Evolutionary conservation across 2,888 invertebrate genomes (phyloP).

Genomic region (Eugnorisma glareosa): DNA sequence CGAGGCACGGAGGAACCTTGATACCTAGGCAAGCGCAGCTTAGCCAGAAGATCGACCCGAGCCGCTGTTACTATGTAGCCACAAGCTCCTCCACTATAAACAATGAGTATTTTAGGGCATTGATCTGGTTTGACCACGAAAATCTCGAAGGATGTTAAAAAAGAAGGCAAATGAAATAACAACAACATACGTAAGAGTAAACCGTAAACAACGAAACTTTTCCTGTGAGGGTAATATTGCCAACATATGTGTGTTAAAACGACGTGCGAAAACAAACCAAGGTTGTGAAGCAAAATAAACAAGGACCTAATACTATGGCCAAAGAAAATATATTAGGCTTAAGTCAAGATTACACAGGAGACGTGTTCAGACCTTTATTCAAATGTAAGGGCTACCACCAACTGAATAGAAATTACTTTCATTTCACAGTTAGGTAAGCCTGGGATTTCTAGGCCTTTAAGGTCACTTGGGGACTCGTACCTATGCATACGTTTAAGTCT

Average conservation of each 20-base stretch:
- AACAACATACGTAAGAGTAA: background rate
- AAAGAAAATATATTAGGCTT: conserved; percentile 42
- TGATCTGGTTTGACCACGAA: background rate
- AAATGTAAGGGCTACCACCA: conserved; percentile 21
- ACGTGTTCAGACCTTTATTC: conserved; percentile 27
- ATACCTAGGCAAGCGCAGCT: too few species aligned
- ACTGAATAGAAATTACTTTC: conserved; percentile 40
- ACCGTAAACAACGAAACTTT: background rate
- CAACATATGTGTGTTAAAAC: background rate
- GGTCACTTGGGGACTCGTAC: background rate
- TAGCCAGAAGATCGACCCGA: too few species aligned
- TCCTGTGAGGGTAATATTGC: conserved; percentile 4
- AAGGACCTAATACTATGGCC: conserved; percentile 19
- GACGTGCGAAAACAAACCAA: conserved; percentile 21
- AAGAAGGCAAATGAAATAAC: background rate
- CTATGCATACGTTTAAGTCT: background rate
- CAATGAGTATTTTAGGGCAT: background rate
- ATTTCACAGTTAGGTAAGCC: conserved; percentile 32
- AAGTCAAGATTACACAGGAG: conserved; percentile 25
- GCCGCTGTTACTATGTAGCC: background rate
- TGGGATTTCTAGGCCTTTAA: conserved; percentile 24
- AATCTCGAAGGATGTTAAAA: background rate
- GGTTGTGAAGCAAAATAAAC: conserved; percentile 21
- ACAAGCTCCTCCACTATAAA: background rate
- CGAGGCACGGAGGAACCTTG: too few species aligned